Evolutionary conservation across 2,113 vertebrate genomes (phyloP).

Genomic region (Charina bottae): DNA sequence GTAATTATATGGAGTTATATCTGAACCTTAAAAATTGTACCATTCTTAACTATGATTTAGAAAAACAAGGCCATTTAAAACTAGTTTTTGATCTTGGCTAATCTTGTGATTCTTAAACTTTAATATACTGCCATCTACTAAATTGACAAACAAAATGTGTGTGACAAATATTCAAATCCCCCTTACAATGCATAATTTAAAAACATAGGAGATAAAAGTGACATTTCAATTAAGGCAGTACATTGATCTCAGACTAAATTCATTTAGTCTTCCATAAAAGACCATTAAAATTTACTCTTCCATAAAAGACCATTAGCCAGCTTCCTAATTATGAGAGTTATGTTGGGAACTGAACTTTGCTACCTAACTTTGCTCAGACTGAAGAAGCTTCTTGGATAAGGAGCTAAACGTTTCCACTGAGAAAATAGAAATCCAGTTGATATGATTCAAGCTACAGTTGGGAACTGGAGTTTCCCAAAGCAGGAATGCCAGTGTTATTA

Average conservation of each 20-base stretch:
- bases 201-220: not conserved
- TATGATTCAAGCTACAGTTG: no score
- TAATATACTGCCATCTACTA: not conserved
- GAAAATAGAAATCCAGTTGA: no score
- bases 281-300: not conserved
- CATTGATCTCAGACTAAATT: not conserved
- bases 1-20: not conserved
- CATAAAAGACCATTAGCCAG: not conserved
- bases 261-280: not conserved
- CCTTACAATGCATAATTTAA: not conserved
- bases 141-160: no score
- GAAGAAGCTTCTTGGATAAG: no score
- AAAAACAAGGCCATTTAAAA: not conserved
- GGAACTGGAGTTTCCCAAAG: not conserved
- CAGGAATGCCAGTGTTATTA: not conserved
- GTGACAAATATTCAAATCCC: not conserved
- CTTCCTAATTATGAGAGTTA: not conserved
- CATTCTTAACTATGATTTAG: not conserved
- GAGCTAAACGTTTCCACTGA: no score
- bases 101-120: not conserved
- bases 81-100: not conserved
- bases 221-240: not conserved
- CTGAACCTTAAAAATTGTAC: not conserved
- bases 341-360: not conserved
- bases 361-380: no score